These are phyloP conservation scores for Oryctolagus cuniculus DNA, from an alignment of 2,113 vertebrate genomes.

Conservation along the genomic window DNA sequence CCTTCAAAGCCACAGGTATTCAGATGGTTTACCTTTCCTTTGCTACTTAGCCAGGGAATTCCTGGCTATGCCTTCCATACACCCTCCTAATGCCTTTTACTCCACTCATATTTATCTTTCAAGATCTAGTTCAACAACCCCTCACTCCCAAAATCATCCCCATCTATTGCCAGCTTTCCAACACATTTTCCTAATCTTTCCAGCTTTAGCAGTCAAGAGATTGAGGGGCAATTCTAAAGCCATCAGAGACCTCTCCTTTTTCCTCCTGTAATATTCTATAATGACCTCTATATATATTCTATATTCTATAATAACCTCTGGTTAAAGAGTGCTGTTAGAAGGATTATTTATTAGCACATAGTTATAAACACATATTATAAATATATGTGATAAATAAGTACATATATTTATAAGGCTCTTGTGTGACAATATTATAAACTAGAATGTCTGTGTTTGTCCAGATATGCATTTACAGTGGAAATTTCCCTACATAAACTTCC, in stretches of 20 bases:
- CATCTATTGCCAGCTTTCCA: background rate
- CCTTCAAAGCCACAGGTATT: background rate
- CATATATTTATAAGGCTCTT: constrained; percentile 54
- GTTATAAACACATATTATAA: constrained; percentile 58
- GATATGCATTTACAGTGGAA: constrained; percentile 47
- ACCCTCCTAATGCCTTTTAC: background rate
- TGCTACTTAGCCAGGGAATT: background rate
- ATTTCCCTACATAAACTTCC: constrained; percentile 65
- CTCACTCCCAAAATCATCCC: background rate
- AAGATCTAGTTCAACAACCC: background rate
- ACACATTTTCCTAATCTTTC: background rate
- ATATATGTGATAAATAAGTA: background rate
- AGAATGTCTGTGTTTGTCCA: constrained; percentile 58
- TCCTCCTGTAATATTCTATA: background rate
- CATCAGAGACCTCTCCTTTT: background rate
- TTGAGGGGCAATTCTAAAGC: constrained; percentile 32
- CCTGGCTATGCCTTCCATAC: background rate
- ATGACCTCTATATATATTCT: too few relatives aligned
- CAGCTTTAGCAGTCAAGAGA: background rate
- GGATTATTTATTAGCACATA: constrained; percentile 56
- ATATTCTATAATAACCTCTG: too few relatives aligned
- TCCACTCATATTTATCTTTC: background rate
- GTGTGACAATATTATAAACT: constrained; percentile 51
- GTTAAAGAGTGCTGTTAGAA: constrained; percentile 46
- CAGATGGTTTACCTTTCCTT: background rate